A percentile compares a stretch with the other conserved stretches of the same genome.
Conservation (phyloP, 2,888 invertebrate species). For the Eupithecia centaureata region DNA sequence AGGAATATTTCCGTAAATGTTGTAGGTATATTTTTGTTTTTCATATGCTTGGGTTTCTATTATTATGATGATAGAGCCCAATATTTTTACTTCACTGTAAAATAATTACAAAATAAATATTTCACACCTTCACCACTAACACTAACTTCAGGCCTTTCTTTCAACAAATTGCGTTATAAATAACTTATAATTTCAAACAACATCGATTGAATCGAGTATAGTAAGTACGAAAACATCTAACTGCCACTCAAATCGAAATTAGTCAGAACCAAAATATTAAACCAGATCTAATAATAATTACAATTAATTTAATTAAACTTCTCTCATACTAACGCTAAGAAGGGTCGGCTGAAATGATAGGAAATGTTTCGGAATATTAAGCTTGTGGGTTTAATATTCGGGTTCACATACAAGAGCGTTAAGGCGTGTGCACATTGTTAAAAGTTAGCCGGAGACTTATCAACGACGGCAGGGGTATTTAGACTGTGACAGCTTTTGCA, state of each 20-base stretch:
- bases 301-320: slow-evolving; percentile 61
- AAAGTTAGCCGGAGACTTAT: slow-evolving; percentile 9
- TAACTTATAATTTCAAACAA: too few relatives aligned
- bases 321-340: slow-evolving; percentile 43
- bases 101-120: background rate
- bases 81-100: too few relatives aligned
- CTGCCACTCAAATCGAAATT: slow-evolving; percentile 23
- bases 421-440: slow-evolving; percentile 35
- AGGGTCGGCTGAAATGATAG: slow-evolving; percentile 56
- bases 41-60: background rate
- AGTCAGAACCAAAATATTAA: slow-evolving; percentile 34
- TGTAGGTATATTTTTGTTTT: too few relatives aligned
- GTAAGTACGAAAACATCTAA: slow-evolving; percentile 17
- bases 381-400: slow-evolving; percentile 42
- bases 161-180: too few relatives aligned
- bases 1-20: background rate
- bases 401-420: slow-evolving; percentile 32
- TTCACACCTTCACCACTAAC: too few relatives aligned
- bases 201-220: too few relatives aligned
- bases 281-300: slow-evolving; percentile 47
- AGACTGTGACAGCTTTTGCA: background rate
- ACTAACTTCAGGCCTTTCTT: too few relatives aligned
- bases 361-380: slow-evolving; percentile 59
- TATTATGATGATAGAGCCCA: too few relatives aligned
- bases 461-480: background rate